These are phyloP conservation scores for Deroplatys truncata DNA, from an alignment of 2,888 invertebrate species.

Conservation along the genomic window DNA sequence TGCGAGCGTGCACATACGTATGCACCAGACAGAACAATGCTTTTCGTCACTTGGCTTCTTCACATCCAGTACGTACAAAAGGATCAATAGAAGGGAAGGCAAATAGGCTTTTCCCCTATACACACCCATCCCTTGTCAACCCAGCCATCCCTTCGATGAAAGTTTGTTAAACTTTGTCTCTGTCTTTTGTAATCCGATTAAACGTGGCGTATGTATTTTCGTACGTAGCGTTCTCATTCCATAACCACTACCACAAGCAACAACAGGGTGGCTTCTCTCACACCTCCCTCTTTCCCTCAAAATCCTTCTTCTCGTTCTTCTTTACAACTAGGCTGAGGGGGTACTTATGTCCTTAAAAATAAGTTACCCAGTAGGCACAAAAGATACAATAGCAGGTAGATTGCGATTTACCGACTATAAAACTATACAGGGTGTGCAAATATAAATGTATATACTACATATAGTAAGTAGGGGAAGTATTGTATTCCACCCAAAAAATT, in stretches of 20 bases:
- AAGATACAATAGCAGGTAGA: too few relatives aligned
- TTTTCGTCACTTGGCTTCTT: background rate
- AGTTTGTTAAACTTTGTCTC: conserved; percentile 1
- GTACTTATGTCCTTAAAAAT: too few relatives aligned
- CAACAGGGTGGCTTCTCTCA: background rate
- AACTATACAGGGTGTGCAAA: too few relatives aligned
- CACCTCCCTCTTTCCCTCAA: background rate
- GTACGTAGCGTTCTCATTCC: background rate
- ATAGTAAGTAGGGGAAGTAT: too few relatives aligned
- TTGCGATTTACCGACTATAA: too few relatives aligned
- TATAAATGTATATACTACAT: too few relatives aligned
- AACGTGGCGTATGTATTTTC: background rate
- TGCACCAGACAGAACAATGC: background rate
- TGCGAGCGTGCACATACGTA: background rate
- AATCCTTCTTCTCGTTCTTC: background rate
- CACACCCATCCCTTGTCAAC: background rate
- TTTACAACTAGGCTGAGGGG: too few relatives aligned
- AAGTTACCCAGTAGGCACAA: too few relatives aligned
- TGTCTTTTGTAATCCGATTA: conserved; percentile 6
- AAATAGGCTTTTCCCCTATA: background rate
- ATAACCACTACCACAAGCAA: background rate
- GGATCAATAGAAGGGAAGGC: background rate
- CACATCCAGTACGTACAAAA: background rate
- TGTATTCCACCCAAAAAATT: too few relatives aligned
- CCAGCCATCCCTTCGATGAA: background rate